A percentile compares a stretch with the other conserved stretches of the same genome.
These are phyloP conservation scores for Volucella inanis DNA, from an alignment of 2,888 invertebrate species.

Conservation along the genomic window DNA sequence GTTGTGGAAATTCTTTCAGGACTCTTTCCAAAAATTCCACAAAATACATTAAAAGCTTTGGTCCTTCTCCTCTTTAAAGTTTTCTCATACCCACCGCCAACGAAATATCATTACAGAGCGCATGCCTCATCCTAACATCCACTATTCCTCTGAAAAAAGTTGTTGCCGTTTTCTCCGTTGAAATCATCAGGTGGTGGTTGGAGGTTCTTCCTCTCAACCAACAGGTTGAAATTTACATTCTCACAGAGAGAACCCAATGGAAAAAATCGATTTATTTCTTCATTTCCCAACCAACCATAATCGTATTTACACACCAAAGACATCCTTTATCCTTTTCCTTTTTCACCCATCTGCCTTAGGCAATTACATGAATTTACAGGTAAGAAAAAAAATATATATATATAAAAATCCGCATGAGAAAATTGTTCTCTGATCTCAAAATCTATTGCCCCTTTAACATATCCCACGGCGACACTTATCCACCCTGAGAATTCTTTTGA, in stretches of 20 bases:
- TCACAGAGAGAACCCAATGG: not conserved
- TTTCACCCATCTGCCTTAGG: constrained; percentile 20
- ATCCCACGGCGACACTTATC: not conserved
- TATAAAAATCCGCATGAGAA: constrained; percentile 49
- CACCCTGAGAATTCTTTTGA: constrained; percentile 3
- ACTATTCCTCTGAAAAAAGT: not conserved
- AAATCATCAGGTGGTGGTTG: constrained; percentile 70
- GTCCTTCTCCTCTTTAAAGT: constrained; percentile 32
- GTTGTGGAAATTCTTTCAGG: too few relatives aligned
- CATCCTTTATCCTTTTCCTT: not conserved
- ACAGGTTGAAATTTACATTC: constrained; percentile 59
- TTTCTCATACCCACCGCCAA: not conserved
- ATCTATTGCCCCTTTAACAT: constrained; percentile 34
- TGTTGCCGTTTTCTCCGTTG: constrained; percentile 3
- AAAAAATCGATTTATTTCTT: constrained; percentile 59
- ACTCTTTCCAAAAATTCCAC: not conserved
- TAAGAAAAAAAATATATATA: constrained; percentile 16
- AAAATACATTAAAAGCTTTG: constrained; percentile 34
- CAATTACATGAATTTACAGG: not conserved
- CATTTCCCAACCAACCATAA: constrained; percentile 24
- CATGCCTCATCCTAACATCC: not conserved
- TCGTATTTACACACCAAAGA: constrained; percentile 4
- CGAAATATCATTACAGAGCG: not conserved
- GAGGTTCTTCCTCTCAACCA: constrained; percentile 54
- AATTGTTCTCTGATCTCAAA: constrained; percentile 5